Conservation (phyloP, 2,888 invertebrate genomes). For the Synergus laeviventris region DNA sequence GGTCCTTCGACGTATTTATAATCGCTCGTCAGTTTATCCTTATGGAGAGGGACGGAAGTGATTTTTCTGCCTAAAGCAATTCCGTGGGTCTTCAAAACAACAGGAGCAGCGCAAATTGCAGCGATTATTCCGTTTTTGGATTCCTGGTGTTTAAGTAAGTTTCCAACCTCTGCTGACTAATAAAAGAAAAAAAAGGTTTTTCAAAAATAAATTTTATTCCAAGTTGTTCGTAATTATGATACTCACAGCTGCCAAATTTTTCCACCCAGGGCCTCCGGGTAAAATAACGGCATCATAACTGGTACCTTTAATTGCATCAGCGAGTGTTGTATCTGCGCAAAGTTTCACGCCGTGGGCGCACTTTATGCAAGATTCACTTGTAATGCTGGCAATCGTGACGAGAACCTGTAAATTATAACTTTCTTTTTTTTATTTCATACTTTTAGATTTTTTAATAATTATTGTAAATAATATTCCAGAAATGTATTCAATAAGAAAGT, state of each 20-base stretch:
- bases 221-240: neutral
- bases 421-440: neutral
- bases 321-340: constrained; percentile 86
- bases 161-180: constrained; percentile 86
- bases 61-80: constrained; percentile 87
- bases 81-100: constrained; percentile 89
- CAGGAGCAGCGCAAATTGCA: constrained; percentile 98
- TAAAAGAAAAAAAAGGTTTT: constrained; percentile 65
- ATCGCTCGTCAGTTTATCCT: constrained; percentile 82
- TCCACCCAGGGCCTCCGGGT: constrained; percentile 94
- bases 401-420: constrained; percentile 78
- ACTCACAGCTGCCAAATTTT: constrained; percentile 83
- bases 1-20: constrained; percentile 83
- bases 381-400: constrained; percentile 91
- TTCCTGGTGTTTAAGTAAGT: constrained; percentile 88
- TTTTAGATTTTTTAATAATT: neutral
- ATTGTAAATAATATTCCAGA: no score
- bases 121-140: constrained; percentile 86
- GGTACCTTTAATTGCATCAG: constrained; percentile 77
- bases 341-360: constrained; percentile 91
- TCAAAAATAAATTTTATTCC: constrained; percentile 4
- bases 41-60: constrained; percentile 94
- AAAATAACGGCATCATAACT: constrained; percentile 87
- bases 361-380: constrained; percentile 81
- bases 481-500: no score